Evolutionary conservation across 2,797 vertebrate genomes (phyloP), one percentile per base, ranked within the genome.

Genomic region (Loris lydekkerianus): DNA sequence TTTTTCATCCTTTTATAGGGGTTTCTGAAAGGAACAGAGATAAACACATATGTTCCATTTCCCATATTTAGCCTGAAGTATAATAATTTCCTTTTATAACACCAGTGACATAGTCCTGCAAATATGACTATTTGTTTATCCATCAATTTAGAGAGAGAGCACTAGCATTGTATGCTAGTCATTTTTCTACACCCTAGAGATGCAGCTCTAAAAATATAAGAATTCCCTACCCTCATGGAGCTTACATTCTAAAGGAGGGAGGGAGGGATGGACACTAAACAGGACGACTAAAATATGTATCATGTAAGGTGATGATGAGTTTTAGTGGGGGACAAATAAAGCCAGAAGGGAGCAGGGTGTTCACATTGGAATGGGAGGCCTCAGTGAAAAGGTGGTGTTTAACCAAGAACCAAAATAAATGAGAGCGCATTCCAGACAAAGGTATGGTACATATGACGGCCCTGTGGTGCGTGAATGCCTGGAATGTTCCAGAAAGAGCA

Each of bases 1-100:
- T 89, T 93, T 91, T 72, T 61, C 67, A 69, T 91, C 73, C 34
- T 85, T 94, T 85, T 43, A 76, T 18, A 95, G n/a, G 31, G 14
- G 10, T 77, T 92, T 97, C 69, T 86, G 34, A 53, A 78, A n/a
- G 69, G 8, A 69, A 25, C 21, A 69, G 60, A 93, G 58, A 75
- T 65, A 92, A 90, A 83, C 9, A 65, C 7, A 7, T 29, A 3
- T 23, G 5, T 93, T 40, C 70, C 49, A 25, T 27, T 92, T 37
- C 60, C 70, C 53, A 63, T 10, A 69, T 49, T 96, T 86, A 84
- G 37, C 49, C 58, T 90, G 37, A 86, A 60, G 78, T 67, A 34
- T 70, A 72, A 82, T 65, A 58, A 81, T 78, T 96, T 93, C 69
- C 29, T 86, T 78, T 76, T 77, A 31, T 53, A 60, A 86, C 37